Evolutionary conservation across 1,140 invertebrate species (phyloP).

Genomic region (Drosophila ohnishii): DNA sequence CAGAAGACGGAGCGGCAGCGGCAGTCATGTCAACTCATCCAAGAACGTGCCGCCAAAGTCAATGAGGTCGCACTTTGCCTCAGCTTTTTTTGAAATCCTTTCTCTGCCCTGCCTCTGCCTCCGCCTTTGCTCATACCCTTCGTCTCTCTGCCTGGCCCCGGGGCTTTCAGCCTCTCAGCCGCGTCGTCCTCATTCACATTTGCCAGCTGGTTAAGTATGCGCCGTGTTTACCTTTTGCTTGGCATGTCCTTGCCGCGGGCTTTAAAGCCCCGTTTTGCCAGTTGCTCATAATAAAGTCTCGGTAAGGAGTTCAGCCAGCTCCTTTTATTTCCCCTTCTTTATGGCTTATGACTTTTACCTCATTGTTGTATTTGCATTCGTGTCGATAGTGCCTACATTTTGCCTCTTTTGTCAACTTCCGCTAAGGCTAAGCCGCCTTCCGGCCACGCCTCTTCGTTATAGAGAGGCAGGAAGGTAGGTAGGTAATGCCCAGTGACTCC

Average conservation of each 20-base stretch:
- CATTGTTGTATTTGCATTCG: slow-evolving; percentile 65
- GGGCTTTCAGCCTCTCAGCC: slow-evolving; percentile 42
- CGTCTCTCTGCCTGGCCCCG: slow-evolving; percentile 7
- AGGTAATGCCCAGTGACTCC: slow-evolving; percentile 35
- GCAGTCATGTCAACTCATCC: slow-evolving; percentile 31
- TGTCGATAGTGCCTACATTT: slow-evolving; percentile 49
- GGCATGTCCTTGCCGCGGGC: slow-evolving; percentile 63
- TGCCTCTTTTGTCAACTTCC: slow-evolving; percentile 59
- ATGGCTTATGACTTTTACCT: slow-evolving; percentile 62
- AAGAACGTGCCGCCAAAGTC: slow-evolving; percentile 72
- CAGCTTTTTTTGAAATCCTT: not conserved
- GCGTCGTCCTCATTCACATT: slow-evolving; percentile 54
- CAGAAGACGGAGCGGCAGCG: not conserved
- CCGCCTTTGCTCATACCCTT: no score
- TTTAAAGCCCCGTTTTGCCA: slow-evolving; percentile 28
- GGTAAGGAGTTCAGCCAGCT: slow-evolving; percentile 24
- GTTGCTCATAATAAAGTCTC: slow-evolving; percentile 45
- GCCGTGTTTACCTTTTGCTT: slow-evolving; percentile 64
- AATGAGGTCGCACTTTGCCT: slow-evolving; percentile 63
- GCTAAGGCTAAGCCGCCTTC: slow-evolving; percentile 35
- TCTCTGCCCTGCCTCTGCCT: not conserved
- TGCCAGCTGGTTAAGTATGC: slow-evolving; percentile 60
- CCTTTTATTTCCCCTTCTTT: slow-evolving; percentile 22
- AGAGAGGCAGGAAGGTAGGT: not conserved
- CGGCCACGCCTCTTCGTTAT: slow-evolving; percentile 3